Percentiles rank a stretch among this genome's conserved stretches.
These are phyloP conservation scores for Dicrostonyx torquatus DNA, from an alignment of 2,797 vertebrate species.

Conservation along the genomic window DNA sequence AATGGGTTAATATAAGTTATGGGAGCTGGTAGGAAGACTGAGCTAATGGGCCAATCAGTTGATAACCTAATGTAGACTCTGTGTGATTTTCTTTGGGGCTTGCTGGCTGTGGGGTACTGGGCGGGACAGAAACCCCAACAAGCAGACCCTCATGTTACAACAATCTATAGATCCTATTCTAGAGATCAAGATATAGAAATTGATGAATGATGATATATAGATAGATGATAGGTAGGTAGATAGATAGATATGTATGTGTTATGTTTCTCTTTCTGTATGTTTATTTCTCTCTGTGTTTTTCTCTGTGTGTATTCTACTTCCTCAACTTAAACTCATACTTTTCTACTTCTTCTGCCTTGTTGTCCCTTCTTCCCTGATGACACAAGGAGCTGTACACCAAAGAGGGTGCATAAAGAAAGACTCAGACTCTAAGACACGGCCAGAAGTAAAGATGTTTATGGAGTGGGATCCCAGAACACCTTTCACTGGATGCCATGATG, in stretches of 20 bases:
- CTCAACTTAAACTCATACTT: background rate
- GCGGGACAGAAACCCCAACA: too few relatives aligned
- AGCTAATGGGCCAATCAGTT: too few relatives aligned
- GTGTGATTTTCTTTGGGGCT: too few relatives aligned
- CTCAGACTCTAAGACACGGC: background rate
- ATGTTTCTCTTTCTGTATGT: background rate
- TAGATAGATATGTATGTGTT: background rate
- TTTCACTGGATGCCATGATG: background rate
- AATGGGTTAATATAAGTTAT: too few relatives aligned
- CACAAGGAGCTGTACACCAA: background rate
- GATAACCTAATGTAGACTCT: too few relatives aligned
- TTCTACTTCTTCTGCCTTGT: background rate
- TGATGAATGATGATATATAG: background rate
- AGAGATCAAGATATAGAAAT: background rate
- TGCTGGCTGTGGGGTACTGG: too few relatives aligned
- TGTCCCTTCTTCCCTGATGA: background rate
- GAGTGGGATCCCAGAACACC: background rate
- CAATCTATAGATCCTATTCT: rapidly evolving
- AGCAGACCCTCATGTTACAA: too few relatives aligned
- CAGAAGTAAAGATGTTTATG: background rate
- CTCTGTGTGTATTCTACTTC: background rate
- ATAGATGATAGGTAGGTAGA: background rate
- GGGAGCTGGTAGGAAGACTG: too few relatives aligned
- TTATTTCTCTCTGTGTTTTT: background rate
- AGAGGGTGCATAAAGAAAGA: background rate